Evolutionary conservation across 2,113 vertebrate genomes (phyloP).

Genomic region (Desmodus rotundus): DNA sequence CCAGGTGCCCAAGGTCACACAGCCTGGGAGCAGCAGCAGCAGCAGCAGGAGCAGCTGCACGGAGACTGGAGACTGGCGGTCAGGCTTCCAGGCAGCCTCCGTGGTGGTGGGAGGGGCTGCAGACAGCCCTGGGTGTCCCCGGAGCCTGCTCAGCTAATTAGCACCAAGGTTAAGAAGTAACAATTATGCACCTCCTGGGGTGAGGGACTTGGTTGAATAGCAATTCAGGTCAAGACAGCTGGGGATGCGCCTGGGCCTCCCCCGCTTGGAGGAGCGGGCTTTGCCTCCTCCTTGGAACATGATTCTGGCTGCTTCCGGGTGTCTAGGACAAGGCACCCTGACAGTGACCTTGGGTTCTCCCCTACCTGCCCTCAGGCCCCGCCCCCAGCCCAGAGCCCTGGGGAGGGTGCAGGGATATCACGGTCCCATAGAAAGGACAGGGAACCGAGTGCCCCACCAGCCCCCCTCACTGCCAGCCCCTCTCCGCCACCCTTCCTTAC

Average conservation of each 20-base stretch:
- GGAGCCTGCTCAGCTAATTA: neutral
- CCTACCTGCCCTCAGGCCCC: neutral
- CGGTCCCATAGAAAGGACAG: neutral
- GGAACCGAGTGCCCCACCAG: neutral
- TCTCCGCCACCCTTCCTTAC: neutral
- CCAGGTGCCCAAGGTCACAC: neutral
- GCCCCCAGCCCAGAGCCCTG: rapidly evolving
- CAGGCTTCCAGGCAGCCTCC: neutral
- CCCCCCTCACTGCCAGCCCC: no score
- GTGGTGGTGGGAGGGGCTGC: neutral
- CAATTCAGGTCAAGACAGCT: neutral
- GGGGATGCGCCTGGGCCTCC: neutral
- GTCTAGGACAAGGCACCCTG: neutral
- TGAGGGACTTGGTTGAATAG: neutral
- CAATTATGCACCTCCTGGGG: neutral
- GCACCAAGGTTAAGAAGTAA: neutral
- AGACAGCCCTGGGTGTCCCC: neutral
- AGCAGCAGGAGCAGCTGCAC: rapidly evolving
- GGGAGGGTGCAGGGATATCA: rapidly evolving
- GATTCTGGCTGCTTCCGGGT: neutral
- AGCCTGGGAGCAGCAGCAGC: neutral
- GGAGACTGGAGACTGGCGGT: rapidly evolving
- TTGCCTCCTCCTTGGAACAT: rapidly evolving
- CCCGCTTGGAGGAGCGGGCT: neutral
- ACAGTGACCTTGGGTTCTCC: neutral